Conservation (phyloP, 2,888 invertebrate genomes). For the Dugesia japonica region DNA sequence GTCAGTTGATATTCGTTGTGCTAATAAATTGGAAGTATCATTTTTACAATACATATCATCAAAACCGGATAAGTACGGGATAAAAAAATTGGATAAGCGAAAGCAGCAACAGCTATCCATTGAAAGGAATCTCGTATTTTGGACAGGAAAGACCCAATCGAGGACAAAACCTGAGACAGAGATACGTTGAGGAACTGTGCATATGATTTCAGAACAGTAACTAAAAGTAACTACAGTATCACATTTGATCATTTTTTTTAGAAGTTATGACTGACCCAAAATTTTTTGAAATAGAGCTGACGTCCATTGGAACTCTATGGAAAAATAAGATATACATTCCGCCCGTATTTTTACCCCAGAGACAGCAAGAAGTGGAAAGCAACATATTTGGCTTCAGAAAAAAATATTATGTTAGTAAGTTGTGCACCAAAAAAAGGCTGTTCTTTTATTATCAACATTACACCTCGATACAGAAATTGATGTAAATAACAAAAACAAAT, state of each 20-base stretch:
- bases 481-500: slow-evolving; percentile 8
- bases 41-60: not conserved
- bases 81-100: not conserved
- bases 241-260: not conserved
- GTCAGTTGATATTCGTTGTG: too few species aligned
- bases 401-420: not conserved
- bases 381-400: too few species aligned
- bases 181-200: not conserved
- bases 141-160: too few species aligned
- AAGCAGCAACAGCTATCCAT: not conserved
- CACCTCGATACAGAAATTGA: not conserved
- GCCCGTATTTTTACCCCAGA: not conserved
- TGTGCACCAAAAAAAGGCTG: not conserved
- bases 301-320: not conserved
- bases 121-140: not conserved
- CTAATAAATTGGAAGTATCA: too few species aligned
- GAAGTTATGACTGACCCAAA: not conserved
- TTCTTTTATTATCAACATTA: not conserved
- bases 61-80: not conserved
- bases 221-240: not conserved
- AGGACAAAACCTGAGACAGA: not conserved
- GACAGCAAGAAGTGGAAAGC: not conserved
- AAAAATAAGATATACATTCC: not conserved
- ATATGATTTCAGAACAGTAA: not conserved
- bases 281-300: not conserved